Conservation (phyloP, 2,113 vertebrate species). For the Ochotona curzoniae region DNA sequence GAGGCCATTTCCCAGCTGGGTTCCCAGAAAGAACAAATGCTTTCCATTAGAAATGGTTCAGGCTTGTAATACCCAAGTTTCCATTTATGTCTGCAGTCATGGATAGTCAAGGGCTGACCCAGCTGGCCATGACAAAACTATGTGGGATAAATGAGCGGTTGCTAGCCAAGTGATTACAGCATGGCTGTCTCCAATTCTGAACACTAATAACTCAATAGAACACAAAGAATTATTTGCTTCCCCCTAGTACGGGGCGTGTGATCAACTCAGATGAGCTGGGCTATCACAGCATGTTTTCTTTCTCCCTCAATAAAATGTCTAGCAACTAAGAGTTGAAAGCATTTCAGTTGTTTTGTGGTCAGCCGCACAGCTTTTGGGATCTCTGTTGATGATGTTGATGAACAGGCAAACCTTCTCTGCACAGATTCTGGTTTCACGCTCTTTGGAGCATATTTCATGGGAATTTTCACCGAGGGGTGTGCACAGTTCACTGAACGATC, state of each 20-base stretch:
- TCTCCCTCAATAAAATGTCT: neutral
- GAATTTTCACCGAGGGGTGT: neutral
- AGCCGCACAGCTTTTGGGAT: neutral
- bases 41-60: neutral
- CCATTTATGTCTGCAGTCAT: conserved; percentile 8
- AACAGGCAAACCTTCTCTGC: neutral
- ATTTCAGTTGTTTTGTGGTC: neutral
- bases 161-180: neutral
- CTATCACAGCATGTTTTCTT: neutral
- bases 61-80: neutral
- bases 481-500: neutral
- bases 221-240: neutral
- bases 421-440: neutral
- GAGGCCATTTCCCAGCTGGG: neutral
- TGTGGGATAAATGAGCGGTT: conserved; percentile 30
- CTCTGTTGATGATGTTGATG: neutral
- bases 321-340: neutral
- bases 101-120: neutral
- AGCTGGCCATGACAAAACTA: neutral
- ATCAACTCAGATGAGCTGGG: neutral
- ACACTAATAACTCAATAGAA: neutral
- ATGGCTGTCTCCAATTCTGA: neutral
- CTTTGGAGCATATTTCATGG: neutral
- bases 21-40: neutral
- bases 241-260: too few species aligned